These are phyloP conservation scores for Dromiciops gliroides DNA, from an alignment of 2,113 vertebrate species.

Conservation along the genomic window DNA sequence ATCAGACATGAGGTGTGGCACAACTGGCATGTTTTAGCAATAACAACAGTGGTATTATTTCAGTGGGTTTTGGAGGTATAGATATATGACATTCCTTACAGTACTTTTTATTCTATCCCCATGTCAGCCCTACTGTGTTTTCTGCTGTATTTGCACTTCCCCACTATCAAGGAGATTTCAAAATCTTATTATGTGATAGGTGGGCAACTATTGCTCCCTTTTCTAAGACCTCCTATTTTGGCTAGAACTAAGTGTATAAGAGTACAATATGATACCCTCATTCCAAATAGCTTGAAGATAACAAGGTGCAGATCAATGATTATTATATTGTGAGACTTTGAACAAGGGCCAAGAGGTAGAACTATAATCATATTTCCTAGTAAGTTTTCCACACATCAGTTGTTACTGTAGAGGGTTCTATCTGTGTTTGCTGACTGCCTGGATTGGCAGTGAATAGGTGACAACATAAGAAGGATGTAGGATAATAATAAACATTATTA, in stretches of 20 bases:
- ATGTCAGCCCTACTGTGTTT: neutral
- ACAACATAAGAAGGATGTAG: neutral
- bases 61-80: neutral
- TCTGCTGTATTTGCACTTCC: neutral
- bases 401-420: neutral
- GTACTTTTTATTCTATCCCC: neutral
- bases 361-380: neutral
- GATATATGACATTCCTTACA: neutral
- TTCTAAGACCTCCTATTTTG: neutral
- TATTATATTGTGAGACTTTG: neutral
- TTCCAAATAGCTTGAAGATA: neutral
- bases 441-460: neutral
- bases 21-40: neutral
- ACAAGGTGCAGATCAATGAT: neutral
- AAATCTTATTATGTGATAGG: neutral
- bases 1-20: neutral
- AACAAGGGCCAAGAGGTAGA: neutral
- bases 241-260: neutral
- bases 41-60: neutral
- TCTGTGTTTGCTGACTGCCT: neutral
- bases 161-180: neutral
- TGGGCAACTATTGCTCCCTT: neutral
- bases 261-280: neutral
- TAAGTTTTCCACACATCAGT: neutral
- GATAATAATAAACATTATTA: neutral